Evolutionary conservation across 2,797 vertebrate species (phyloP).

Genomic region (Choloepus didactylus): DNA sequence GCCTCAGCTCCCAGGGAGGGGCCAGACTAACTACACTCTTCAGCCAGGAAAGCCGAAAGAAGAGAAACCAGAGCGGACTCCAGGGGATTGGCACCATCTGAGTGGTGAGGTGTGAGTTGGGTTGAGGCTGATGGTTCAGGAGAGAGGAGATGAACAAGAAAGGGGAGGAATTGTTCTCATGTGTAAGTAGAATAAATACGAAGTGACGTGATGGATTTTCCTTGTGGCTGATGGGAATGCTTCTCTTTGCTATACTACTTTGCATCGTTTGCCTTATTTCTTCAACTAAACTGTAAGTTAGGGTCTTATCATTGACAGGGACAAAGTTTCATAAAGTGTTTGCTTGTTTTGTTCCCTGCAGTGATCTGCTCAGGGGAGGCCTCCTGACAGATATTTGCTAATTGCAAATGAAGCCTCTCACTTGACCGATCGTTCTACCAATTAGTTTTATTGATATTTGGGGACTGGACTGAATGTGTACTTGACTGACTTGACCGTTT

Average conservation of each 20-base stretch:
- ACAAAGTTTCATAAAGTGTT: conserved; percentile 8
- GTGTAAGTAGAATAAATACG: neutral
- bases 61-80: neutral
- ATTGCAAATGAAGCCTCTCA: neutral
- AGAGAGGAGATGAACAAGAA: neutral
- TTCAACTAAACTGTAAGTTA: neutral
- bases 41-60: neutral
- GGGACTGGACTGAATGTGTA: neutral
- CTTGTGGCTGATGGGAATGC: neutral
- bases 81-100: neutral
- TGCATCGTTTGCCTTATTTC: neutral
- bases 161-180: neutral
- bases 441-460: conserved; percentile 73
- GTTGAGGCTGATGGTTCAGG: neutral
- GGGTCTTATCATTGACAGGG: neutral
- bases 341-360: conserved; percentile 6
- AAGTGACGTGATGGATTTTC: neutral
- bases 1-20: neutral
- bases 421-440: conserved; percentile 38
- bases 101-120: neutral
- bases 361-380: neutral
- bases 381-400: neutral
- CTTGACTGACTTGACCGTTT: conserved; percentile 61
- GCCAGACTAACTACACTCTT: neutral
- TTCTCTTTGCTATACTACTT: neutral